phyloP scores from a whole-genome alignment of 2,888 invertebrate genomes.

The Eurytoma adleriae region DNA sequence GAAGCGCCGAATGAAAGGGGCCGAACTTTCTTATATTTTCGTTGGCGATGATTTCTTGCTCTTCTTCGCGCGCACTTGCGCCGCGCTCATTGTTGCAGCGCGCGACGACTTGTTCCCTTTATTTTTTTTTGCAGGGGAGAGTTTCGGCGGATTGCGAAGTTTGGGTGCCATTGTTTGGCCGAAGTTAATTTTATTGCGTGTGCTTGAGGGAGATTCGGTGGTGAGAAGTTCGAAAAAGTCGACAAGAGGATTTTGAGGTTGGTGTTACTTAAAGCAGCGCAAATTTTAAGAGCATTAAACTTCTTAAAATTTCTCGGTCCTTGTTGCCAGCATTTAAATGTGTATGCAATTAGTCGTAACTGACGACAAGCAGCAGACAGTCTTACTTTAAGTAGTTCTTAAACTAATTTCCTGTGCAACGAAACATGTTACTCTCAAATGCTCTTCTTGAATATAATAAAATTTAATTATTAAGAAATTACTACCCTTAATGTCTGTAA shows the following conservation, averaged over 20 bases:
- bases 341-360: too few species aligned
- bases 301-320: too few species aligned
- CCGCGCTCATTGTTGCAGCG: not conserved
- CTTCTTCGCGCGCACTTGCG: conserved; percentile 1
- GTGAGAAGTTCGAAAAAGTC: not conserved
- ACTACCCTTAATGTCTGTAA: too few species aligned
- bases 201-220: not conserved
- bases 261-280: not conserved
- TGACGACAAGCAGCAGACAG: too few species aligned
- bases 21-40: conserved; percentile 20
- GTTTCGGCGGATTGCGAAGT: not conserved
- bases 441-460: too few species aligned
- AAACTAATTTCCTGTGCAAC: too few species aligned
- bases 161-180: conserved; percentile 6
- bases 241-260: not conserved
- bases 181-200: conserved; percentile 25
- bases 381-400: too few species aligned
- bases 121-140: not conserved
- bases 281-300: too few species aligned
- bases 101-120: conserved; percentile 6
- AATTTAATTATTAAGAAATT: too few species aligned
- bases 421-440: too few species aligned
- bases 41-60: not conserved
- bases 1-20: not conserved
- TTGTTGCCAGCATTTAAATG: too few species aligned